Percentiles rank a stretch among this genome's conserved stretches.
Evolutionary conservation across 2,888 invertebrate species (phyloP).

Genomic region (Morpho deidamia): DNA sequence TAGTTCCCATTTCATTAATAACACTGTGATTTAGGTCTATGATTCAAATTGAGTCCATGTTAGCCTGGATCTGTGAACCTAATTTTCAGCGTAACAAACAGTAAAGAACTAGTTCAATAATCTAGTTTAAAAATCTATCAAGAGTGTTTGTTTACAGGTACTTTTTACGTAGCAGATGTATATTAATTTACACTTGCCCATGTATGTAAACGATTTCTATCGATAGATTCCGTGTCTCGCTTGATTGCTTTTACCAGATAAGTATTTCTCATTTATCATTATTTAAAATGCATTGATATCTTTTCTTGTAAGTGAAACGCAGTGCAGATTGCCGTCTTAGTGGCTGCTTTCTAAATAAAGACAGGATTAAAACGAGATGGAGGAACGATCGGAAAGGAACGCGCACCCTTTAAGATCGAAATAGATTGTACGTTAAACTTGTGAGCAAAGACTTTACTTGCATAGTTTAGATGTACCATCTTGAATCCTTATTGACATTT

Average conservation of each 20-base stretch:
- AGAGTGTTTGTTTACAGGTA: neutral
- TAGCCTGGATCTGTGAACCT: conserved; percentile 6
- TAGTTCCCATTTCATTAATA: neutral
- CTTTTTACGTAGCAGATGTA: too few species aligned
- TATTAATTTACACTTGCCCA: too few species aligned
- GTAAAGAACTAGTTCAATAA: conserved; percentile 6
- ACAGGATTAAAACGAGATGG: conserved; percentile 7
- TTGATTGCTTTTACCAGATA: too few species aligned
- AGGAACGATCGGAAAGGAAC: conserved; percentile 17
- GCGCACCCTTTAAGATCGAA: conserved; percentile 15
- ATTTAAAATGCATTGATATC: neutral
- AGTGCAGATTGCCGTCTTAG: neutral
- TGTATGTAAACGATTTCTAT: too few species aligned
- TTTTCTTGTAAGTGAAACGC: neutral
- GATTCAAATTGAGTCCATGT: conserved; percentile 3
- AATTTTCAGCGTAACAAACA: conserved; percentile 12
- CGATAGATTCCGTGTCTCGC: too few species aligned
- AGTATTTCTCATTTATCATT: neutral
- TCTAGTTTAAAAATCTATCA: neutral
- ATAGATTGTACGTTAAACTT: conserved; percentile 17
- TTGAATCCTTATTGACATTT: too few species aligned
- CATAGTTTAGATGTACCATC: neutral
- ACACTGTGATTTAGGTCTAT: neutral
- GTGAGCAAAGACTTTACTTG: neutral
- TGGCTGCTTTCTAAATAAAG: conserved; percentile 10